Evolutionary conservation across 2,113 vertebrate species (phyloP).

Genomic region (Onychostruthus taczanowskii): DNA sequence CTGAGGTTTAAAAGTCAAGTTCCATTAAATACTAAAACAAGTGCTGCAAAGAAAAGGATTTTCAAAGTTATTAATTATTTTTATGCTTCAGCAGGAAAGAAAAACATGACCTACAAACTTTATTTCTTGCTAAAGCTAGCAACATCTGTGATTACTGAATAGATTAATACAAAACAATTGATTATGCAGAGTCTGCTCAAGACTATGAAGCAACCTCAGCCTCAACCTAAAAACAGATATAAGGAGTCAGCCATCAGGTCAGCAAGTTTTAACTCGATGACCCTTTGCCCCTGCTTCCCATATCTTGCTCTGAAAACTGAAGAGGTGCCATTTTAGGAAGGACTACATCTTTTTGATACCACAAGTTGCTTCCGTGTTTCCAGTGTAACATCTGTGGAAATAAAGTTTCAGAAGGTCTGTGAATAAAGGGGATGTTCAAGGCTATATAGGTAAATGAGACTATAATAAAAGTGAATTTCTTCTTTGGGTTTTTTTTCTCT

Average conservation of each 20-base stretch:
- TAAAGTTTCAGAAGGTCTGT: not conserved
- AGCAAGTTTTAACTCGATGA: not conserved
- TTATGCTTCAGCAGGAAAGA: not conserved
- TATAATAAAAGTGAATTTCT: not conserved
- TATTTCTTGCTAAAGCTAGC: not conserved
- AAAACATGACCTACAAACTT: not conserved
- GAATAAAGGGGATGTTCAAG: not conserved
- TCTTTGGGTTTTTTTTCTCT: not conserved
- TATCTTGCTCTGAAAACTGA: not conserved
- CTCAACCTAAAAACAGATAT: not conserved
- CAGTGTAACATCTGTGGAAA: not conserved
- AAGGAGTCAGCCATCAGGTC: not conserved
- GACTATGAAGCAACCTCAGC: not conserved
- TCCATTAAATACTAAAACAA: conserved; percentile 13
- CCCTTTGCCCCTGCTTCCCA: not conserved
- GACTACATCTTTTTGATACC: not conserved
- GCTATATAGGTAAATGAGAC: not conserved
- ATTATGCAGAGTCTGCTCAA: not conserved
- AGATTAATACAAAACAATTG: not conserved
- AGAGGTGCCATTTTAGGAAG: not conserved
- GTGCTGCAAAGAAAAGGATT: not conserved
- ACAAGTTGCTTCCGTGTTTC: not conserved
- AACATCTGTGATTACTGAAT: not conserved
- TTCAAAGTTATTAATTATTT: not conserved
- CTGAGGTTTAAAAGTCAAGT: not conserved